Evolutionary conservation across 1,140 invertebrate species (phyloP), one percentile per base, ranked within the genome.

Genomic region (Metaphire vulgaris): DNA sequence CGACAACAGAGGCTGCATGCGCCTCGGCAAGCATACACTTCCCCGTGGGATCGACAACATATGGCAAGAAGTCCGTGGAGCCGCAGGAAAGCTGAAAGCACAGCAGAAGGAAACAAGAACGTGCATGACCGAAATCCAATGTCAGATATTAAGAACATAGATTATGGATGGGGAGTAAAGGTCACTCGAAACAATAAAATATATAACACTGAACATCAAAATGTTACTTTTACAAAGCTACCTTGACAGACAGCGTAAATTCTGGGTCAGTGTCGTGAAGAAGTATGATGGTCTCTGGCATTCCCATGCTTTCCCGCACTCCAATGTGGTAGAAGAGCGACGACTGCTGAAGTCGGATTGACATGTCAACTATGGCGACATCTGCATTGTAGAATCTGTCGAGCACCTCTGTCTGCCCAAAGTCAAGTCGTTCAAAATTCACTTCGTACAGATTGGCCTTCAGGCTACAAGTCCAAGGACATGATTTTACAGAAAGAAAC

Each of bases 211-310:
- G n/a, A n/a, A n/a, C n/a, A n/a, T n/a, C n/a, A n/a, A n/a, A n/a
- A n/a, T n/a, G n/a, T n/a, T n/a, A n/a, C n/a, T n/a, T n/a, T n/a
- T n/a, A n/a, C n/a, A n/a, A n/a, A n/a, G n/a, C n/a, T n/a, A 86
- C 85, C 81, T 81, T 82, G 0, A 86, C 68, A 15, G 83, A 83
- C 74, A 95, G 85, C 29, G 94, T 95, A 76, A 92, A 89, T 86
- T 96, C 93, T 1, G 91, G 89, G 85, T 96, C 92, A 79, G 89
- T 89, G 88, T 98, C 95, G 89, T 97, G 95, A 83, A 92, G 95
- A 1, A 98, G 88, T 16, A 99, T 86, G 77, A 99, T 94, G 87
- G 98, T 99, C 84, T 97, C 93, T 83, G 95, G 97, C 96, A 99
- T 99, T 69, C 93, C 93, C 89, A 99, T 98, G 85, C 95, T 98